phyloP scores from a whole-genome alignment of 35 echinoderm and acorn worm genomes.

The Patiria miniata region DNA sequence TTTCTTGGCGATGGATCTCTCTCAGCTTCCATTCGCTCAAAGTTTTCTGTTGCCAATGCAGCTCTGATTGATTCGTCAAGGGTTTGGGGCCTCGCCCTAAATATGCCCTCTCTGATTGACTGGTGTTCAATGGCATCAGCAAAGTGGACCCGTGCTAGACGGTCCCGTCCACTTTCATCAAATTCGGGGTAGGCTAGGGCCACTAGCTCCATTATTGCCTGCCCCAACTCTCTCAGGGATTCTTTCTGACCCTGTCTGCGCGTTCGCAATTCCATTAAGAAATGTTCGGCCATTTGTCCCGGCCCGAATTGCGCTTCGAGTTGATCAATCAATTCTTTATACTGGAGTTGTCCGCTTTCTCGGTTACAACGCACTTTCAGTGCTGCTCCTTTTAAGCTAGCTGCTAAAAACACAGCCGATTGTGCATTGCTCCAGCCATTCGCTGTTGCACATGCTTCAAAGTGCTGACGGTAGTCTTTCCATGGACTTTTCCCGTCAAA shows the following conservation, averaged over 20 bases:
- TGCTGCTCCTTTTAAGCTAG: conserved; percentile 30
- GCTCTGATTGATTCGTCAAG: conserved; percentile 47
- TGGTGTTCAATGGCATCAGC: conserved; percentile 31
- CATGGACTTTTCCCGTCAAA: conserved; percentile 45
- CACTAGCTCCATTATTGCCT: conserved; percentile 24
- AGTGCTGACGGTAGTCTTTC: conserved; percentile 47
- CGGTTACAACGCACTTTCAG: neutral
- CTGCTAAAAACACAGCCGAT: conserved; percentile 29
- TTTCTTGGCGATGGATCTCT: conserved; percentile 10
- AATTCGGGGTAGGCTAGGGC: conserved; percentile 39
- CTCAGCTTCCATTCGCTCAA: conserved; percentile 22
- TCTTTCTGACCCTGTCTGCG: conserved; percentile 19
- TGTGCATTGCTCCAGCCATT: conserved; percentile 30
- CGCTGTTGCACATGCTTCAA: conserved; percentile 34
- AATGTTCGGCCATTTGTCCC: conserved; percentile 48
- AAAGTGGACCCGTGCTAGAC: conserved; percentile 27
- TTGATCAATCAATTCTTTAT: conserved; percentile 19
- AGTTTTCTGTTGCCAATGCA: conserved; percentile 33
- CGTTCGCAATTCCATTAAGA: conserved; percentile 28
- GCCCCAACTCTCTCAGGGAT: conserved; percentile 35
- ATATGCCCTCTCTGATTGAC: conserved; percentile 36
- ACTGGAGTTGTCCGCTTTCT: neutral
- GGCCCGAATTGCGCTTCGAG: conserved; percentile 41
- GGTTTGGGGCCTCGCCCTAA: conserved; percentile 34
- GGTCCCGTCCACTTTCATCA: neutral